Base-by-base conservation (phyloP, 2,888 invertebrate genomes). In the Lasioglossum pauxillum region DNA sequence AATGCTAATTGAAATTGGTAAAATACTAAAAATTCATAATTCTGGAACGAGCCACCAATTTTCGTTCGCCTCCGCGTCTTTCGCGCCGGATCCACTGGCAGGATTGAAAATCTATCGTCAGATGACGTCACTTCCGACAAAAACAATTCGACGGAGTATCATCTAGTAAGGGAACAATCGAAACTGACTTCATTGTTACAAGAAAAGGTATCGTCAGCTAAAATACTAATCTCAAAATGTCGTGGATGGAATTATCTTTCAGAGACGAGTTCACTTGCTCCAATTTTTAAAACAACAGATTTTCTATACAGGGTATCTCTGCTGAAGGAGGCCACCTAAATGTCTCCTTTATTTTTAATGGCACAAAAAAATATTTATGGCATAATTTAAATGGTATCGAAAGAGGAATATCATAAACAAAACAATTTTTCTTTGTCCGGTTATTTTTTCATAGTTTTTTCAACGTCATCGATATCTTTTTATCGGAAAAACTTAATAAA, bases 1-100 rank as follows among this genome's bases (percentile, higher is more conserved):
- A 38, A 83, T 81, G 74, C 78, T 76, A 80, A 80, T 75, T 80
- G 60, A 27, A 71, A 57, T 46, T 57, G n/a, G 23, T 75, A 23
- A 64, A 74, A 38, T 73, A 57, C 31, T 31, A 4, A 57, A 46
- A 77, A 57, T 75, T 60, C 64, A 31, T 41, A 27, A 31, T 74
- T 23, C 7, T 23, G 3, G 10, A 67, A 67, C 10, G 31, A 10
- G 35, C 67, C 35, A 19, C 1, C 67, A 3, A 67, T 38, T 35
- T 14, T 64, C 31, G 57, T 57, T 57, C 57, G 57, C 57, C 57
- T 5, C 12, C 12, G 57, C 57, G n/a, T 3, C n/a, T 12, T 23
- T 49, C 49, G 7, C 10, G 53, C 3, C 53, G 53, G 10, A 10
- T 53, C 53, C 10, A 23, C 23, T 23, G 8, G 8, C 23, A 23